Evolutionary conservation across 30 jellyfish, hydroid and myxozoan genomes (phyloP).

Genomic region (Chrysaora quinquecirrha): DNA sequence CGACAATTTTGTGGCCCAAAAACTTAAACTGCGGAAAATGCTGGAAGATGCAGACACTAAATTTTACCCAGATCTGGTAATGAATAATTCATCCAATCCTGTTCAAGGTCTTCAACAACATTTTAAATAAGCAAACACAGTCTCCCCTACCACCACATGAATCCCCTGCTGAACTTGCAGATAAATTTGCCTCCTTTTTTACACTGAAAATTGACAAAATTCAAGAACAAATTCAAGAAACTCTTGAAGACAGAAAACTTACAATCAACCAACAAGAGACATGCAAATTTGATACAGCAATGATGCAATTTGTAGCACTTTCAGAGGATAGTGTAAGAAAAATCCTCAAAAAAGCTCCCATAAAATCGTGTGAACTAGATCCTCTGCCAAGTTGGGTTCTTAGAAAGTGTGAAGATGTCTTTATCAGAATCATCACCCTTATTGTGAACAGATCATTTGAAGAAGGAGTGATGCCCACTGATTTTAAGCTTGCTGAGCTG

Average conservation of each 20-base stretch:
- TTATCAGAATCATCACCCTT: constrained; percentile 53
- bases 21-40: background rate
- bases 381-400: too few species aligned
- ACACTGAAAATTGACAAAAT: constrained; percentile 17
- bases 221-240: too few species aligned
- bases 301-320: constrained; percentile 33
- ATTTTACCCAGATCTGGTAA: constrained; percentile 27
- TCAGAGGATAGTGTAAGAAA: too few species aligned
- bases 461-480: constrained; percentile 45
- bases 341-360: too few species aligned
- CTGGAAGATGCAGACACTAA: too few species aligned
- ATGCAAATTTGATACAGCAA: constrained; percentile 55
- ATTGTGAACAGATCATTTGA: constrained; percentile 41
- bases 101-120: constrained; percentile 27
- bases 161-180: constrained; percentile 15
- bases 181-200: constrained; percentile 17
- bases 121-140: constrained; percentile 17
- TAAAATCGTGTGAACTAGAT: too few species aligned
- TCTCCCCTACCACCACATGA: constrained; percentile 8
- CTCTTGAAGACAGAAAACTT: too few species aligned
- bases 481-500: constrained; percentile 42
- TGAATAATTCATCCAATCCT: constrained; percentile 23
- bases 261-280: too few species aligned
- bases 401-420: constrained; percentile 53
- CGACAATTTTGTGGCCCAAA: constrained; percentile 33